phyloP scores from a whole-genome alignment of 2,113 vertebrate genomes.

The Psophia crepitans region DNA sequence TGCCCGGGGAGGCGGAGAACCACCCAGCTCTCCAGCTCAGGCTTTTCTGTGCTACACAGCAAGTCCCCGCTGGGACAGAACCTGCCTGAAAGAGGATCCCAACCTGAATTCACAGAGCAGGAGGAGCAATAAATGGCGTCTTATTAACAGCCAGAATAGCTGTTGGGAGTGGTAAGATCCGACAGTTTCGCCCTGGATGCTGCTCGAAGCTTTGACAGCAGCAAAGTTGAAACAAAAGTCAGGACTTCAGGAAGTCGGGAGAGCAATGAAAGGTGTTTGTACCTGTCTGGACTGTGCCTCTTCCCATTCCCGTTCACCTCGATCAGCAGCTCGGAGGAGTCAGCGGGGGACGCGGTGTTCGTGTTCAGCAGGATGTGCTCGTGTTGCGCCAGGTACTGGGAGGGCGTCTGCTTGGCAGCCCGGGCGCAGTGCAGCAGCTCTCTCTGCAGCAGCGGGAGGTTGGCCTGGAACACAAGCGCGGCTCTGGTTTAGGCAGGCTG shows the following conservation, averaged over 20 bases:
- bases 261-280: background rate
- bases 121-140: background rate
- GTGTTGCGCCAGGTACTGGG: constrained; percentile 96
- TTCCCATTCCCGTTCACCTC: constrained; percentile 87
- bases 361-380: constrained; percentile 97
- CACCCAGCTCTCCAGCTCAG: background rate
- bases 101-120: background rate
- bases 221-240: background rate
- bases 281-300: constrained; percentile 93
- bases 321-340: constrained; percentile 93
- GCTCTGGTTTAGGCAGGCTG: background rate
- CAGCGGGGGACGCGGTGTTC: constrained; percentile 84
- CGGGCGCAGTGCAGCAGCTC: constrained; percentile 95
- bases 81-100: background rate
- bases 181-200: background rate
- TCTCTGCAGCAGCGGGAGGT: constrained; percentile 93
- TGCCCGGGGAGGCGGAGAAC: background rate
- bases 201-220: background rate
- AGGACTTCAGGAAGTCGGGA: fast-evolving
- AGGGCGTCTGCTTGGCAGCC: constrained; percentile 96
- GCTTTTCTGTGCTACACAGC: background rate
- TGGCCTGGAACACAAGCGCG: constrained; percentile 79
- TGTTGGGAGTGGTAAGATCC: background rate
- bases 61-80: background rate
- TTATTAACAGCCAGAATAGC: background rate